Evolutionary conservation across 2,113 vertebrate species (phyloP).

Genomic region (Illadopsis cleaveri): DNA sequence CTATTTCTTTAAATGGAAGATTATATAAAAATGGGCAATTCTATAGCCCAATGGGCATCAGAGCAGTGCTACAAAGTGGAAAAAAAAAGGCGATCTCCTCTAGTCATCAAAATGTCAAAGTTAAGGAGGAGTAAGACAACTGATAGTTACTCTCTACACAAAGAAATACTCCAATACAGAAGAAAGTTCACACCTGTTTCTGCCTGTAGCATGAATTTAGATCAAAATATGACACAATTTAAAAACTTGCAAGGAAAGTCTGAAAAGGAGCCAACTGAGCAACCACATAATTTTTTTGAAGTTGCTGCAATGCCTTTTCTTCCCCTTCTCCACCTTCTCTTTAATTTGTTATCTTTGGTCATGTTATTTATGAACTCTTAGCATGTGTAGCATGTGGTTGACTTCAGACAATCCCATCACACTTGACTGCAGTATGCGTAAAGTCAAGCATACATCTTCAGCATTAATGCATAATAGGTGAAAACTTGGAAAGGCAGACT

Average conservation of each 20-base stretch:
- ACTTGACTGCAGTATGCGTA: neutral
- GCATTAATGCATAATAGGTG: neutral
- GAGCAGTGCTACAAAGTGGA: neutral
- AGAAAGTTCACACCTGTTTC: neutral
- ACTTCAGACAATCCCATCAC: neutral
- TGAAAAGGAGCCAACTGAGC: neutral
- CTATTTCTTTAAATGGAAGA: neutral
- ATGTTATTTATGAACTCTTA: slow-evolving; percentile 2
- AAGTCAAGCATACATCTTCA: neutral
- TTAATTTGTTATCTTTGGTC: neutral
- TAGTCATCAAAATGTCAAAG: neutral
- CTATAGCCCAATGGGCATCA: neutral
- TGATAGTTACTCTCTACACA: neutral
- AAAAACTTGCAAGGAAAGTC: neutral
- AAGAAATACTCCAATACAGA: neutral
- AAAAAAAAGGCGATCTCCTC: neutral
- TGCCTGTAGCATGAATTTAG: neutral
- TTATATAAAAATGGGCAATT: neutral
- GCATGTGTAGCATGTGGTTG: neutral
- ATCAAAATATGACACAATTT: neutral
- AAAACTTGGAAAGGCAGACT: neutral
- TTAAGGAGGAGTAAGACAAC: neutral
- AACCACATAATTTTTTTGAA: neutral
- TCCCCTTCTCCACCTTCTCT: neutral
- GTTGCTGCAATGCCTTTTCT: neutral